These are phyloP conservation scores for Falco concolor DNA, from an alignment of 2,797 vertebrate genomes.

Conservation along the genomic window DNA sequence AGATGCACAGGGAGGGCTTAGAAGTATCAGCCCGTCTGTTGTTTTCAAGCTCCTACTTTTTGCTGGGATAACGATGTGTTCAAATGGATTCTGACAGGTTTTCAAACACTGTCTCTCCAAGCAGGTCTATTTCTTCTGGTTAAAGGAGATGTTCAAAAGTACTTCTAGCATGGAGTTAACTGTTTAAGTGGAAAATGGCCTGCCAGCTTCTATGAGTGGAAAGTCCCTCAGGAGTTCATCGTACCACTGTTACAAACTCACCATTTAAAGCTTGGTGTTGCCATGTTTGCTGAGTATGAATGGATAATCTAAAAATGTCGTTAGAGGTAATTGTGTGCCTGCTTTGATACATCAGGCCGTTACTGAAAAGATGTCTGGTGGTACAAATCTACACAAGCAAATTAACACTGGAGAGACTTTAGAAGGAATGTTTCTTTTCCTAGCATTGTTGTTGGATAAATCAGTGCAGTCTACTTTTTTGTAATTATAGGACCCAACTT, in stretches of 20 bases:
- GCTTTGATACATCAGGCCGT: not conserved
- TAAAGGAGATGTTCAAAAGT: not conserved
- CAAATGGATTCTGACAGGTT: not conserved
- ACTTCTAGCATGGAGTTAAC: not conserved
- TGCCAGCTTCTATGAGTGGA: not conserved
- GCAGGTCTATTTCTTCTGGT: not conserved
- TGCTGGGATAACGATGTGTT: not conserved
- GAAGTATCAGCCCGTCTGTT: not conserved
- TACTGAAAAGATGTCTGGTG: not conserved
- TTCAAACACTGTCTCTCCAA: not conserved
- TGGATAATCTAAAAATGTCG: not conserved
- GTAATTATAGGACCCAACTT: not conserved
- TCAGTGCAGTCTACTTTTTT: not conserved
- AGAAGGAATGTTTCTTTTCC: not conserved
- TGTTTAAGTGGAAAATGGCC: not conserved
- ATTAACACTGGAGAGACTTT: not conserved
- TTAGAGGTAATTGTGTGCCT: not conserved
- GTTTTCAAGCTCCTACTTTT: not conserved
- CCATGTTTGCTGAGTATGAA: not conserved
- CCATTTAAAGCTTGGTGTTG: not conserved
- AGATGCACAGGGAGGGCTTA: not conserved
- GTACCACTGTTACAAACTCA: not conserved
- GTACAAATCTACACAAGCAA: not conserved
- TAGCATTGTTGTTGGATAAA: too few species aligned
- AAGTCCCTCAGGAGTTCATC: not conserved